Evolutionary conservation across 2,113 vertebrate genomes (phyloP), one percentile per base, ranked within the genome.

Genomic region (Cranoglanis bouderius): DNA sequence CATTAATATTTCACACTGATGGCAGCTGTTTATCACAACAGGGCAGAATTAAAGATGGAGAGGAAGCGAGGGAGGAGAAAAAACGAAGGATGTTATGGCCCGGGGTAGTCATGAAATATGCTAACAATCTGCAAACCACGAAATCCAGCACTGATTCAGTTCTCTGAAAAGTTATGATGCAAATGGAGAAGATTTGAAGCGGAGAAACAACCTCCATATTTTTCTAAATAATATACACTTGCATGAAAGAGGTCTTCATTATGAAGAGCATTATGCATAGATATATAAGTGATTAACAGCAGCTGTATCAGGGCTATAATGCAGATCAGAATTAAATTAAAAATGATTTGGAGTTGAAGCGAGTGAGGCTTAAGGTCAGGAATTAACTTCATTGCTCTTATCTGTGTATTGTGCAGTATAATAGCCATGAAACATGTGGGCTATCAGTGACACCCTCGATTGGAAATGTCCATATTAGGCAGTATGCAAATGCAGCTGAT

Each of bases 1-100:
- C 94, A 96, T 96, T 96, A 96, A 96, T 96, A 96, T 96, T 96
- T 95, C 94, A 96, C 94, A 94, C 92, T 93, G 94, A 94, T 95
- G 94, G 95, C 94, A 96, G 96, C 95, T 95, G 94, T 95, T 95
- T 94, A 95, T 95, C 94, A 95, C 95, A 95, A 95, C 95, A 96
- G 94, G 93, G 93, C 91, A 92, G 92, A 93, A 94, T 93, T 93
- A 92, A 94, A 93, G 94, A 89, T 90, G 67, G 82, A 89, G 86
- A 87, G 90, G 77, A 82, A 85, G 84, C 74, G 49, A 81, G 86
- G 88, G 74, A 74, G 82, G 85, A 89, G 82, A 82, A 80, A 85
- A 90, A 86, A 87, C 59, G 75, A 87, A 86, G 86, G 86, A 91
- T 86, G 88, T 88, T 89, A 89, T 91, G 88, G 88, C 90, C 90